Percentiles rank a stretch among this genome's conserved stretches.
Conservation (phyloP, 2,113 vertebrate genomes). For the Antigone vipio region DNA sequence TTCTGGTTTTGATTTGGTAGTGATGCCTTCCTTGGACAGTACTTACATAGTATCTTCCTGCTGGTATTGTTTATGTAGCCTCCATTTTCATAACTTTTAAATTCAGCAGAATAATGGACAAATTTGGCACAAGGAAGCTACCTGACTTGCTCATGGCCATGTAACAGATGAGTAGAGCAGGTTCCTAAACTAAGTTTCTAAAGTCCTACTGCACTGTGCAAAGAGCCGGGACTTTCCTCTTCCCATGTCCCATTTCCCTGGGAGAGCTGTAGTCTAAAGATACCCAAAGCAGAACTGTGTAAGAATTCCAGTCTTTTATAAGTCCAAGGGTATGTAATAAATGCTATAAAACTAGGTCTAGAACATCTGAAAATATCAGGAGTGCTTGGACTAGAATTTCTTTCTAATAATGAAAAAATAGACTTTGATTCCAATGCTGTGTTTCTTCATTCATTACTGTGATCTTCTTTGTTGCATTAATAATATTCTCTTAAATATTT, state of each 20-base stretch:
- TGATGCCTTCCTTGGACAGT: background rate
- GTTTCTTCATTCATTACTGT: background rate
- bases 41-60: background rate
- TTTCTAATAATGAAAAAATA: background rate
- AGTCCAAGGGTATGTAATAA: background rate
- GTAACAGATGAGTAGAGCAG: background rate
- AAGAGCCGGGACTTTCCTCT: background rate
- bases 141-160: background rate
- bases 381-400: background rate
- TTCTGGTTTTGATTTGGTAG: background rate
- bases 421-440: background rate
- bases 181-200: background rate
- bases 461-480: background rate
- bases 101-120: background rate
- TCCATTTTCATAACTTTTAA: background rate
- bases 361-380: background rate
- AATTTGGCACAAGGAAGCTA: background rate
- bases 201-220: background rate
- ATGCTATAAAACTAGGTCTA: background rate
- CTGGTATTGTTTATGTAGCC: background rate
- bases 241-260: background rate
- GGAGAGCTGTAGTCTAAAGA: background rate
- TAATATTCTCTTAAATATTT: conserved; percentile 25
- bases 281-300: background rate
- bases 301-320: background rate